These are phyloP conservation scores for Tricholauxania praeusta DNA, from an alignment of 2,888 invertebrate species.

Conservation along the genomic window DNA sequence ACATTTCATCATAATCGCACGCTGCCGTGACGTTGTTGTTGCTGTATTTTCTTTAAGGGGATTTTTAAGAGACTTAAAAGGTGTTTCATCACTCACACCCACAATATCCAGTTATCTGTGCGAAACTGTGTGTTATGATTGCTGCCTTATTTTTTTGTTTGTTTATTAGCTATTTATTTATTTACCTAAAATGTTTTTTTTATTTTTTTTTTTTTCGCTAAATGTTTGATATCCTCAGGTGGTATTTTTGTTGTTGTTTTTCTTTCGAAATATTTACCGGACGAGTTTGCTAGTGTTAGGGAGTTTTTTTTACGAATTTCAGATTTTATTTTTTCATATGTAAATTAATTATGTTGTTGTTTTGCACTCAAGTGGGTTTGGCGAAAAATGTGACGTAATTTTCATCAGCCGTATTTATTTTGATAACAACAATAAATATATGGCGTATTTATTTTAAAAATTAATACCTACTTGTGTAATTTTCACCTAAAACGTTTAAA, in stretches of 20 bases:
- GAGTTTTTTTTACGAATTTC: no score
- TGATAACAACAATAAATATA: conserved; percentile 30
- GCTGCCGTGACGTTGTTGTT: no score
- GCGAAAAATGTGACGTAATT: no score
- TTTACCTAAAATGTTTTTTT: conserved; percentile 35
- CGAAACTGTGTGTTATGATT: no score
- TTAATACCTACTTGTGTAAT: conserved; percentile 34
- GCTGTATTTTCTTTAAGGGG: no score
- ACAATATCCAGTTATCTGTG: no score
- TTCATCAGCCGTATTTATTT: background rate
- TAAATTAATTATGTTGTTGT: no score
- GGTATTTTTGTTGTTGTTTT: conserved; percentile 4
- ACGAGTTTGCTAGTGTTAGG: no score
- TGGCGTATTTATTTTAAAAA: conserved; percentile 9
- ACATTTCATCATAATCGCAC: conserved; percentile 21
- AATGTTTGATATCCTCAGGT: conserved; percentile 38
- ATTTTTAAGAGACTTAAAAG: no score
- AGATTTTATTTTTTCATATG: no score
- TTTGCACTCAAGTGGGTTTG: no score
- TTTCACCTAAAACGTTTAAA: conserved; percentile 20
- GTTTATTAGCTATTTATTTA: conserved; percentile 36
- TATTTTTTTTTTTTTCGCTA: conserved; percentile 45
- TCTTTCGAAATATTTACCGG: background rate
- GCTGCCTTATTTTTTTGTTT: conserved; percentile 29
- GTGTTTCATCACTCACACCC: no score